phyloP scores from a whole-genome alignment of 2,888 invertebrate genomes.

The Helicoverpa assulta region DNA sequence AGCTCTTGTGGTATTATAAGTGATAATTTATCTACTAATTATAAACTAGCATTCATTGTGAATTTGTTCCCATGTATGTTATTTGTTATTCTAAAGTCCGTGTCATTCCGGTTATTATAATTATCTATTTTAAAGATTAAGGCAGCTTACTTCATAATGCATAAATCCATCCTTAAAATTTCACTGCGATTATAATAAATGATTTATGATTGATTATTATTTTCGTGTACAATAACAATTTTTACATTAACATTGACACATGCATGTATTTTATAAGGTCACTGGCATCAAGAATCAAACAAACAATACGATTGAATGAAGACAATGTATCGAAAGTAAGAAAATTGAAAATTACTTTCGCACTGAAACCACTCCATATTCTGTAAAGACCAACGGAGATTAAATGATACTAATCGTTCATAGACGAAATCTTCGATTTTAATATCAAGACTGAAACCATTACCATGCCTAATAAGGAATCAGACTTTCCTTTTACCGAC shows the following conservation, averaged over 20 bases:
- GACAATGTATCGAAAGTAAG: no score
- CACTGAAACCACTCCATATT: no score
- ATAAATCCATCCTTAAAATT: conserved; percentile 21
- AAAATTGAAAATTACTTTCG: no score
- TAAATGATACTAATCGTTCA: not conserved
- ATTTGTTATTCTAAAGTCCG: conserved; percentile 4
- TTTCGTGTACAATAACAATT: conserved; percentile 5
- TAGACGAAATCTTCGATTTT: not conserved
- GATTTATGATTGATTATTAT: conserved; percentile 34
- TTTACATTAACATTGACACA: conserved; percentile 6
- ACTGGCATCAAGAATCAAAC: not conserved
- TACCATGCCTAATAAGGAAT: not conserved
- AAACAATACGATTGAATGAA: no score
- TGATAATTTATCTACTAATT: not conserved
- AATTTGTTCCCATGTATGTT: not conserved
- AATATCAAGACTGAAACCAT: conserved; percentile 9
- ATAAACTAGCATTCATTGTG: not conserved
- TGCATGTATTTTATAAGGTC: conserved; percentile 1
- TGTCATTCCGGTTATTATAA: conserved; percentile 20
- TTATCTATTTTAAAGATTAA: conserved; percentile 17
- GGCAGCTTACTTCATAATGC: conserved; percentile 2
- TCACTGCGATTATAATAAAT: conserved; percentile 28
- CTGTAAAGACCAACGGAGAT: no score
- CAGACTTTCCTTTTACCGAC: not conserved
- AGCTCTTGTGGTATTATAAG: no score